A percentile compares a stretch with the other conserved stretches of the same genome.
Conservation (phyloP, 2,797 vertebrate genomes). For the Rousettus madagascariensis region DNA sequence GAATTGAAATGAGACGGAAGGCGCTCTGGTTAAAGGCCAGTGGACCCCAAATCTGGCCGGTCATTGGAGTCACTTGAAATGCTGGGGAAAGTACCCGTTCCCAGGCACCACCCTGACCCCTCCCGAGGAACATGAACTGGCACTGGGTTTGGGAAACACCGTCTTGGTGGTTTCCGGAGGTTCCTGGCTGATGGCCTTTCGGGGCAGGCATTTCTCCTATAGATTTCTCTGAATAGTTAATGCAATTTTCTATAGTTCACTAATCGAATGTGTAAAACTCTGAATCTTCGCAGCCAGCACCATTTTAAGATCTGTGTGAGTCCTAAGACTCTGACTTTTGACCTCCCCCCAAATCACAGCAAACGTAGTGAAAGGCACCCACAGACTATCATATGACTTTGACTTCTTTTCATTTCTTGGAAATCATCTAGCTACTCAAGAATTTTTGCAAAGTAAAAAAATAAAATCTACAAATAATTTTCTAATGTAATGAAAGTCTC, state of each 20-base stretch:
- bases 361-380: background rate
- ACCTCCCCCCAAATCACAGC: background rate
- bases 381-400: background rate
- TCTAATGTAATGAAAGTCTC: background rate
- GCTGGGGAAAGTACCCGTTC: background rate
- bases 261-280: background rate
- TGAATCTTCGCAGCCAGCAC: background rate
- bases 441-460: background rate
- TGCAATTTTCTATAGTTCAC: background rate
- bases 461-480: background rate
- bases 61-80: background rate
- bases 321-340: background rate
- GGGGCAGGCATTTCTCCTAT: background rate
- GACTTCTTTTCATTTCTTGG: background rate
- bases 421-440: background rate
- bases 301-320: background rate
- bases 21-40: background rate
- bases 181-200: background rate
- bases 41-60: background rate
- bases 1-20: background rate
- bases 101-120: background rate
- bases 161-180: background rate
- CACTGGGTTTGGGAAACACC: background rate
- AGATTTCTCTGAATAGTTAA: background rate
- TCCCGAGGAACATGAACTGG: background rate